Evolutionary conservation across 1,140 invertebrate genomes (phyloP).

Genomic region (Maniola jurtina): DNA sequence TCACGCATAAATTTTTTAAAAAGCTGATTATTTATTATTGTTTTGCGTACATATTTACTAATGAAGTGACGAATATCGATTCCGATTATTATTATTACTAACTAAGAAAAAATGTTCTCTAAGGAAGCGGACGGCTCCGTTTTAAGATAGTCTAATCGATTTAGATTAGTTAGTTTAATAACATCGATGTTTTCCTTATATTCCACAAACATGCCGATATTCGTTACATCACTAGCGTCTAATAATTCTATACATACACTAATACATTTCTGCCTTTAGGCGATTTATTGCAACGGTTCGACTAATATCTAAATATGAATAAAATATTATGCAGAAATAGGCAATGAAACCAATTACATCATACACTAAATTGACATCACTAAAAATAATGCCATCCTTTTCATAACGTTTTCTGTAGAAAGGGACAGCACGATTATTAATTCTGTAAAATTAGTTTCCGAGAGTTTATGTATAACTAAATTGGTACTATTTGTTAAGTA

Average conservation of each 20-base stretch:
- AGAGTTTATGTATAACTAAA: not conserved
- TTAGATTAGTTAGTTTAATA: not conserved
- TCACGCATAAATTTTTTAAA: slow-evolving; percentile 57
- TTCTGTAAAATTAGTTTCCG: not conserved
- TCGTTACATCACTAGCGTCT: slow-evolving; percentile 22
- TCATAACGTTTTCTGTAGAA: not conserved
- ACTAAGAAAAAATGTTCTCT: not conserved
- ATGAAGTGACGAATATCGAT: slow-evolving; percentile 1
- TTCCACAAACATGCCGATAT: not conserved
- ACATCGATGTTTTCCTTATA: not conserved
- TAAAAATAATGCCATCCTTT: not conserved
- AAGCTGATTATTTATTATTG: slow-evolving; percentile 39
- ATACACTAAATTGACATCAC: not conserved
- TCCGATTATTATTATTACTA: not conserved
- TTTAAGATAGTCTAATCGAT: not conserved
- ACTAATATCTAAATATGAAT: slow-evolving; percentile 56
- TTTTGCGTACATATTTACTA: slow-evolving; percentile 31
- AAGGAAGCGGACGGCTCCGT: not conserved
- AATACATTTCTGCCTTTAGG: slow-evolving; percentile 59
- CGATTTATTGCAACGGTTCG: slow-evolving; percentile 69
- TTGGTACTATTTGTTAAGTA: slow-evolving; percentile 23
- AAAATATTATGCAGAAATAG: slow-evolving; percentile 58
- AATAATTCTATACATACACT: slow-evolving; percentile 40
- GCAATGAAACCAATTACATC: not conserved
- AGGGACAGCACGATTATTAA: not conserved